Evolutionary conservation across 2,113 vertebrate genomes (phyloP).

Genomic region (Edolisoma coerulescens): DNA sequence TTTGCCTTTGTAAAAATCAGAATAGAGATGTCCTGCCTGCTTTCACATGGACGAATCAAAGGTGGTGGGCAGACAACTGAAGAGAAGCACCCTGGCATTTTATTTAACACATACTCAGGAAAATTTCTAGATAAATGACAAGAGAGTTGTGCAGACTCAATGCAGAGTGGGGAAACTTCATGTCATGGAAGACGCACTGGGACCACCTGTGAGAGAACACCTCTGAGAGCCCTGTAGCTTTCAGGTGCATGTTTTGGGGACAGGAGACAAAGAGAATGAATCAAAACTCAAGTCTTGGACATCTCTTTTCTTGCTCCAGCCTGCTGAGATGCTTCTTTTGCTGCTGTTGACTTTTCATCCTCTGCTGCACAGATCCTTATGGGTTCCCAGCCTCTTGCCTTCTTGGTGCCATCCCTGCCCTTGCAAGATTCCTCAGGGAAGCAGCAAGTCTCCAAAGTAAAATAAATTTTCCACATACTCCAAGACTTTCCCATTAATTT

Average conservation of each 20-base stretch:
- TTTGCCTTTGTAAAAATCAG: neutral
- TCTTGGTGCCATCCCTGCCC: neutral
- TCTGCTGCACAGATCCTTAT: neutral
- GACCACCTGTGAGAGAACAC: neutral
- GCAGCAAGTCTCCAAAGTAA: neutral
- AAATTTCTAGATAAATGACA: neutral
- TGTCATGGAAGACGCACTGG: neutral
- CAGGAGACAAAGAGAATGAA: neutral
- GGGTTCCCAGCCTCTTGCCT: neutral
- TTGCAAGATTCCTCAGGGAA: neutral
- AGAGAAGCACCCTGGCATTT: neutral
- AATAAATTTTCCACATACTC: neutral
- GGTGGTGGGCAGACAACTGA: neutral
- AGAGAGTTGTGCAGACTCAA: neutral
- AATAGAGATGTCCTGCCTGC: neutral
- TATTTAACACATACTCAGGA: neutral
- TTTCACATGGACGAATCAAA: neutral
- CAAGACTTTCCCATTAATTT: neutral
- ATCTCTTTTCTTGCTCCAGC: neutral
- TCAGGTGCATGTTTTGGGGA: neutral
- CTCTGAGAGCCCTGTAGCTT: neutral
- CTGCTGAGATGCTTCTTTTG: neutral
- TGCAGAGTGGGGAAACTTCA: neutral
- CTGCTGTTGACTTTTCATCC: neutral
- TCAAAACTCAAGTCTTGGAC: neutral